Conservation (phyloP, 2,888 invertebrate genomes). For the Sinodicranocentrus sp. region DNA sequence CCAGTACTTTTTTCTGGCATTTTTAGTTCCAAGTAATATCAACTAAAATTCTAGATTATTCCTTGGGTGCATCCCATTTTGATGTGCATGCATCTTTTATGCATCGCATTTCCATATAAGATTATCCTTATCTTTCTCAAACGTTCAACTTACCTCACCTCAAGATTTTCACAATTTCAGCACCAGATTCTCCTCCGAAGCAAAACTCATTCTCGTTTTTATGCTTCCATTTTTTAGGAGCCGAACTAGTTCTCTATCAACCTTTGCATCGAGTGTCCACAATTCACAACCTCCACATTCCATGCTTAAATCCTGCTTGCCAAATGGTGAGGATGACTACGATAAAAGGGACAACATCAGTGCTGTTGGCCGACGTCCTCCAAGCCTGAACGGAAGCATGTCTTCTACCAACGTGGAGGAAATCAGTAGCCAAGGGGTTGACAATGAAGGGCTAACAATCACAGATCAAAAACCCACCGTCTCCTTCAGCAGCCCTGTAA, state of each 20-base stretch:
- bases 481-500: constrained; percentile 56
- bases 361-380: constrained; percentile 16
- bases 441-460: constrained; percentile 53
- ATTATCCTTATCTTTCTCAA: too few species aligned
- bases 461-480: constrained; percentile 41
- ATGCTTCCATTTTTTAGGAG: constrained; percentile 63
- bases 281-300: constrained; percentile 37
- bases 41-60: too few species aligned
- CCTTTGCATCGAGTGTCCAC: constrained; percentile 59
- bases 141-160: too few species aligned
- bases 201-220: too few species aligned
- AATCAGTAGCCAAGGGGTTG: constrained; percentile 54
- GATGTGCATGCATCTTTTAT: too few species aligned
- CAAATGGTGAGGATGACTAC: constrained; percentile 44
- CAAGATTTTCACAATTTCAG: too few species aligned
- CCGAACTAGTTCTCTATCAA: constrained; percentile 71
- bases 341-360: constrained; percentile 51
- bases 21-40: too few species aligned
- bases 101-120: too few species aligned
- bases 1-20: not conserved
- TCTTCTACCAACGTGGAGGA: constrained; percentile 43
- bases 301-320: constrained; percentile 33
- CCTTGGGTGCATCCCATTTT: too few species aligned
- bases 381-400: constrained; percentile 48
- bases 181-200: too few species aligned